A percentile compares a stretch with the other conserved stretches of the same genome.
phyloP scores from a whole-genome alignment of 2,888 invertebrate species.

The Coremacera marginata region DNA sequence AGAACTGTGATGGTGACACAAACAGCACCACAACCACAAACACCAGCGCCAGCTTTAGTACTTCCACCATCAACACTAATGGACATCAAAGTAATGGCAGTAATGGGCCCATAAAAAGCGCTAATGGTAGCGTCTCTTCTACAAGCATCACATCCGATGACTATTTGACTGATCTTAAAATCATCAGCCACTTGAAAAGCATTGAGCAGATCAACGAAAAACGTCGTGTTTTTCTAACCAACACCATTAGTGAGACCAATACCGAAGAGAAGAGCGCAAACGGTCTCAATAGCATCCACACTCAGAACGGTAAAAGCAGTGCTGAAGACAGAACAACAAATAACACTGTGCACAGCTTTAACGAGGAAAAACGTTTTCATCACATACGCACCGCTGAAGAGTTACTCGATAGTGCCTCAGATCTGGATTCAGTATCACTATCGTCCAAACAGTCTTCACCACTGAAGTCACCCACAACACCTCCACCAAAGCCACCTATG shows the following conservation, averaged over 20 bases:
- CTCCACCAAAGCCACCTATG: conserved; percentile 65
- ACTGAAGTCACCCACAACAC: conserved; percentile 55
- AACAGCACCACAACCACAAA: conserved; percentile 34
- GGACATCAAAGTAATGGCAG: background rate
- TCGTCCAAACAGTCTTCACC: conserved; percentile 44
- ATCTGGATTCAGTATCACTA: conserved; percentile 35
- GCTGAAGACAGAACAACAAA: background rate
- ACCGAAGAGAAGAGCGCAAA: conserved; percentile 46
- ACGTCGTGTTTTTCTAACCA: conserved; percentile 57
- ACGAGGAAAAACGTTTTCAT: conserved; percentile 4
- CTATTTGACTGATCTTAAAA: conserved; percentile 51
- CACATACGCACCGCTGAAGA: conserved; percentile 21
- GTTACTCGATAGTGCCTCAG: conserved; percentile 44
- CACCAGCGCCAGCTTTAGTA: background rate
- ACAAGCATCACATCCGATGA: conserved; percentile 41
- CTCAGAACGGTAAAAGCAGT: background rate
- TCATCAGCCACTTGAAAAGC: conserved; percentile 57
- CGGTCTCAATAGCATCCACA: conserved; percentile 9
- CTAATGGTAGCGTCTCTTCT: background rate
- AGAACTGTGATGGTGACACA: conserved; percentile 42
- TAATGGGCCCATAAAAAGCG: background rate
- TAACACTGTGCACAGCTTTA: background rate
- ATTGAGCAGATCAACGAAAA: conserved; percentile 62
- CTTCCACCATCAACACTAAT: background rate
- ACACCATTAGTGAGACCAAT: conserved; percentile 53